Percentiles rank a stretch among this genome's conserved stretches.
Conservation (phyloP, 2,113 vertebrate genomes). For the Peucedramus taeniatus region DNA sequence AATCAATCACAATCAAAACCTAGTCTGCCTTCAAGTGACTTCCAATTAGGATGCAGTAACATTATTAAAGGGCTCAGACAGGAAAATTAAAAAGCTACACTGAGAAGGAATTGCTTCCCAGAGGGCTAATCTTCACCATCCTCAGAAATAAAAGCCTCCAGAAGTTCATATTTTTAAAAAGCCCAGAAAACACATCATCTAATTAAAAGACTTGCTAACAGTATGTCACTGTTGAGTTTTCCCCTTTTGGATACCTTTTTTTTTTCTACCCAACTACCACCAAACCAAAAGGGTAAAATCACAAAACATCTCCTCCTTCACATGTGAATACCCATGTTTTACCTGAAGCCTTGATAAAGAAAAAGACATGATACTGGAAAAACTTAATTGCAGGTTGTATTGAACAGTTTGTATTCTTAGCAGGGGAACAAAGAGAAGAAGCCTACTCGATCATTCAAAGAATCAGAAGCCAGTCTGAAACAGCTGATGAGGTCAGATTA, state of each 20-base stretch:
- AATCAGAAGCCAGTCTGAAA: background rate
- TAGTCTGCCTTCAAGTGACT: constrained; percentile 9
- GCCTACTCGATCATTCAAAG: constrained; percentile 17
- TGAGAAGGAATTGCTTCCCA: background rate
- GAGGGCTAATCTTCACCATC: constrained; percentile 13
- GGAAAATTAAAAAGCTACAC: constrained; percentile 13
- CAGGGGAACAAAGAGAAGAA: background rate
- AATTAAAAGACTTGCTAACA: background rate
- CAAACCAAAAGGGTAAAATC: background rate
- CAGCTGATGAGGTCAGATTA: background rate
- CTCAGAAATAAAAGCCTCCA: background rate
- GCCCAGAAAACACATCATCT: background rate
- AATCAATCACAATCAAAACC: constrained; percentile 35
- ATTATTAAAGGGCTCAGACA: background rate
- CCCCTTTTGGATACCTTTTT: background rate
- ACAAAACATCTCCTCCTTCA: background rate
- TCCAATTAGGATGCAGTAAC: constrained; percentile 32
- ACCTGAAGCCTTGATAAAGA: background rate
- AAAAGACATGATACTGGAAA: background rate
- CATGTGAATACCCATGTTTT: background rate
- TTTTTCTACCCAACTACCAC: background rate
- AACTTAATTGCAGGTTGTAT: background rate
- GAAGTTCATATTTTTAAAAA: background rate
- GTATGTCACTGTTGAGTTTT: background rate
- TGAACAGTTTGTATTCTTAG: background rate